A percentile compares a stretch with the other conserved stretches of the same genome.
phyloP scores from a whole-genome alignment of 2,797 vertebrate genomes.

The Catharus ustulatus region DNA sequence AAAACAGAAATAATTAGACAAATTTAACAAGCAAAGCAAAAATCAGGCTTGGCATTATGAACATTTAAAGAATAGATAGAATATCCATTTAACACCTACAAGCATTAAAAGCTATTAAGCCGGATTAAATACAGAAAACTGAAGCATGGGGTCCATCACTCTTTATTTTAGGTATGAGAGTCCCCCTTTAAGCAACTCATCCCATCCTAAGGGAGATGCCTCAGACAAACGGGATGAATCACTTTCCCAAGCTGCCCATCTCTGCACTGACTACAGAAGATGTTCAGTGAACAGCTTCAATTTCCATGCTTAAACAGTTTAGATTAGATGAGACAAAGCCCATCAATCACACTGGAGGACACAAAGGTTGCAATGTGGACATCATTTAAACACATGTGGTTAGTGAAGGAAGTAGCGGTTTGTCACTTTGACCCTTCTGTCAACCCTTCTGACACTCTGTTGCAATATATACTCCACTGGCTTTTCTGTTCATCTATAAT shows the following conservation, averaged over 20 bases:
- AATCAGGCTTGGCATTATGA: not conserved
- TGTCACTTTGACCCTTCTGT: not conserved
- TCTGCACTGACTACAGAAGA: not conserved
- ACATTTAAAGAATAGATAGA: not conserved
- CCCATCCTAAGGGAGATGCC: not conserved
- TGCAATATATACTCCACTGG: not conserved
- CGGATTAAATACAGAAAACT: not conserved
- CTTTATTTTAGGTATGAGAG: not conserved
- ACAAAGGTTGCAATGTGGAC: not conserved
- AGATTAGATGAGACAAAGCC: not conserved
- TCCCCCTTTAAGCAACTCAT: not conserved
- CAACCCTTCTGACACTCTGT: not conserved
- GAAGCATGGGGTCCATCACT: not conserved
- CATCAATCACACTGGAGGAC: not conserved
- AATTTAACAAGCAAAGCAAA: not conserved
- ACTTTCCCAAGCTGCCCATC: not conserved
- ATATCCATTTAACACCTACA: not conserved
- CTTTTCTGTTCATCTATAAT: not conserved
- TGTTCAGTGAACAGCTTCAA: not conserved
- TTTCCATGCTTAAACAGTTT: not conserved
- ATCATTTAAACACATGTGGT: not conserved
- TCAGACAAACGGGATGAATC: not conserved
- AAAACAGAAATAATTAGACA: not conserved
- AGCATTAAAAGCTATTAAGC: slow-evolving; percentile 38
- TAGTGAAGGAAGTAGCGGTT: not conserved